Percentiles rank a stretch among this genome's conserved stretches.
These are phyloP conservation scores for Triplophysa tibetana DNA, from an alignment of 2,113 vertebrate genomes.

Conservation along the genomic window DNA sequence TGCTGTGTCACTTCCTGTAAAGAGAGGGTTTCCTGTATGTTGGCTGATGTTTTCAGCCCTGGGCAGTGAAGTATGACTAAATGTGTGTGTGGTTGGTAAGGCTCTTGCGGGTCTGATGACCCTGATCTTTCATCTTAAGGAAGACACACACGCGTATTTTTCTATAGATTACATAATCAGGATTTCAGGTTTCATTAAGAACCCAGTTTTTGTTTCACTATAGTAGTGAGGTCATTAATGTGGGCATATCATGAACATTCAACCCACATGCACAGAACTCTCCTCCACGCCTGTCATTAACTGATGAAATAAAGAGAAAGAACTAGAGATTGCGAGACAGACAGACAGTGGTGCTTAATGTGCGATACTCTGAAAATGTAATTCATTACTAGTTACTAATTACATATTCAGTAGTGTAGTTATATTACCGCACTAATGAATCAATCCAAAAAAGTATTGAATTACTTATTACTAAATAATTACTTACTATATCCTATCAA, in stretches of 20 bases:
- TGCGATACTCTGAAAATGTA: neutral
- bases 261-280: neutral
- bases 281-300: constrained; percentile 20
- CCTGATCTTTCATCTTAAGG: constrained; percentile 23
- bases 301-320: neutral
- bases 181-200: too few species aligned
- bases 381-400: too few species aligned
- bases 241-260: too few species aligned
- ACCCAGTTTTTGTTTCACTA: too few species aligned
- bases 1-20: constrained; percentile 66
- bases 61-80: constrained; percentile 4
- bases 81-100: neutral
- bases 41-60: constrained; percentile 51
- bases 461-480: too few species aligned
- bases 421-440: too few species aligned
- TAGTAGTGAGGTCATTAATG: too few species aligned
- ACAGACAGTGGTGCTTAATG: neutral
- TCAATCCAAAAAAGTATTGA: too few species aligned
- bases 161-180: too few species aligned
- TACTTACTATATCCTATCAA: too few species aligned
- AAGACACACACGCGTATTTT: neutral
- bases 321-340: constrained; percentile 4
- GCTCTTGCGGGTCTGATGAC: constrained; percentile 9
- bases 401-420: too few species aligned
- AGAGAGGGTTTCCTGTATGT: constrained; percentile 61